These are phyloP conservation scores for Clarias laeviceps DNA, from an alignment of 2,797 vertebrate species.

Conservation along the genomic window DNA sequence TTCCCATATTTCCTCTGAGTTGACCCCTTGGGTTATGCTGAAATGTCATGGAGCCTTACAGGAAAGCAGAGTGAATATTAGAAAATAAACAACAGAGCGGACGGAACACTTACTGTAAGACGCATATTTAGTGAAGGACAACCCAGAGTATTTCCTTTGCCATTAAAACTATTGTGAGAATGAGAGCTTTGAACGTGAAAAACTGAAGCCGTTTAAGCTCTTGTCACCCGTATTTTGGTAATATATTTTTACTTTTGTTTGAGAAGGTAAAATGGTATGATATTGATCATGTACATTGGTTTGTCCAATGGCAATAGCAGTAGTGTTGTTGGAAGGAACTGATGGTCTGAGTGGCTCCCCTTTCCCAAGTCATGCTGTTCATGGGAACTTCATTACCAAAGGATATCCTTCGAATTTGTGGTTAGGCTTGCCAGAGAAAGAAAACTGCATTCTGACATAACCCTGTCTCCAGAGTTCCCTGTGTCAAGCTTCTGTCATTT, in stretches of 20 bases:
- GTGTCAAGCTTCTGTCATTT: background rate
- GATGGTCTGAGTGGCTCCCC: background rate
- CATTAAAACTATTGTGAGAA: slow-evolving; percentile 15
- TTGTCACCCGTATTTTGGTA: background rate
- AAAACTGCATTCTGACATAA: background rate
- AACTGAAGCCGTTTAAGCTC: background rate
- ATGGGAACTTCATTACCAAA: background rate
- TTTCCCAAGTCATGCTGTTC: background rate
- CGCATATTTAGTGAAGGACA: slow-evolving; percentile 12
- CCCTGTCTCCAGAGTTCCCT: background rate
- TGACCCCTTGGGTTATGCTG: slow-evolving; percentile 20
- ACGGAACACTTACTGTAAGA: slow-evolving; percentile 12
- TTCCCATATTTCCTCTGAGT: slow-evolving; percentile 47
- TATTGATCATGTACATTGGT: background rate
- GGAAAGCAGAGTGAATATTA: slow-evolving; percentile 30
- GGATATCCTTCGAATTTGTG: slow-evolving; percentile 14
- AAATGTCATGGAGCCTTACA: slow-evolving; percentile 30
- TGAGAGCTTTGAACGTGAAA: background rate
- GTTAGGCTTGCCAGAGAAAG: background rate
- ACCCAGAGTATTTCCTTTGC: slow-evolving; percentile 6
- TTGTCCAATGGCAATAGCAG: background rate
- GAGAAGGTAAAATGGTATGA: background rate
- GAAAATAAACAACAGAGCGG: slow-evolving; percentile 50
- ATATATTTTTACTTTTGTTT: background rate
- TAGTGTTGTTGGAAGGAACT: background rate